Conservation (phyloP, 2,888 invertebrate genomes). For the Chironomus riparius region DNA sequence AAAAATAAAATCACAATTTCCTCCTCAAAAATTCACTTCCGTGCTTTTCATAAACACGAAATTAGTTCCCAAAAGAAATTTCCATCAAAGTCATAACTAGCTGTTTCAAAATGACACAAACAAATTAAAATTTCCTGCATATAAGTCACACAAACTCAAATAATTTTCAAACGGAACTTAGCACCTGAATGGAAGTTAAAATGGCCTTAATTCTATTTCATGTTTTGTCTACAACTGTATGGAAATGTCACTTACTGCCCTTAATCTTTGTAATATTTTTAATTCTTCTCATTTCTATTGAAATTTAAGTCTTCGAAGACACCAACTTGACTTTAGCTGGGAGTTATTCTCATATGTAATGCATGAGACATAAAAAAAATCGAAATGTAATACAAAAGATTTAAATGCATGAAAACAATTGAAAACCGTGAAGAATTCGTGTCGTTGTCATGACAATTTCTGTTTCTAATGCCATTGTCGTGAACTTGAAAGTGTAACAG, state of each 20-base stretch:
- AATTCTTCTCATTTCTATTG: too few species aligned
- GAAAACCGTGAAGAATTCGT: not conserved
- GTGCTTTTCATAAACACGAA: too few species aligned
- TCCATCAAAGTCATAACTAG: too few species aligned
- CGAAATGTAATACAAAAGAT: not conserved
- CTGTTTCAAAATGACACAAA: too few species aligned
- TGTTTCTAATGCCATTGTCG: not conserved
- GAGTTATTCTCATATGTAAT: not conserved
- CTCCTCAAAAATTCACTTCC: too few species aligned
- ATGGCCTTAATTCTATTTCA: not conserved
- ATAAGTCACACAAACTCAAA: too few species aligned
- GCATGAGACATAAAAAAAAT: not conserved
- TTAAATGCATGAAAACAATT: not conserved
- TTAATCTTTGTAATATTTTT: not conserved
- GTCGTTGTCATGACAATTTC: not conserved
- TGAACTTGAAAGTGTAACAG: not conserved
- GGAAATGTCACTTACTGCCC: not conserved
- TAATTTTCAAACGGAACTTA: not conserved
- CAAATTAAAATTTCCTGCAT: too few species aligned
- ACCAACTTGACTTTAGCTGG: too few species aligned
- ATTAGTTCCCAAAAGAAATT: too few species aligned
- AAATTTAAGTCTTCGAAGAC: too few species aligned
- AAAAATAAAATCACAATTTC: too few species aligned
- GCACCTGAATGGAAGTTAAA: not conserved
- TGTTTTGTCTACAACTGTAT: not conserved